Evolutionary conservation across 2,113 vertebrate genomes (phyloP).

Genomic region (Spheniscus mendiculus): DNA sequence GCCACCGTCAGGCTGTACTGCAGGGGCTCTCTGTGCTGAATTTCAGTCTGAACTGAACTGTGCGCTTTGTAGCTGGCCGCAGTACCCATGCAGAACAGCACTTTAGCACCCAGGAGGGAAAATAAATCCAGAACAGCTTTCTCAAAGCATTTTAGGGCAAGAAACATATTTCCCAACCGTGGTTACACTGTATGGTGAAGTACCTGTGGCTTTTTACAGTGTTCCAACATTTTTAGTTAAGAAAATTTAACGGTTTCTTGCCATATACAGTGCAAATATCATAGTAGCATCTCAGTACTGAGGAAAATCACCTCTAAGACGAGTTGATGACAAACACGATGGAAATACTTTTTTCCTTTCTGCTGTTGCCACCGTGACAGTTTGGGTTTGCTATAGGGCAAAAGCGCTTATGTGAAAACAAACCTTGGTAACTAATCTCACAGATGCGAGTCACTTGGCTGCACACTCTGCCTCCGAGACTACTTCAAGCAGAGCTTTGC

Average conservation of each 20-base stretch:
- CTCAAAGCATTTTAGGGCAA: background rate
- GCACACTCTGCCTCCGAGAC: background rate
- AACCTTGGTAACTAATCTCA: background rate
- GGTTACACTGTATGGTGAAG: background rate
- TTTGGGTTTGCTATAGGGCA: background rate
- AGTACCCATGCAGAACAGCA: background rate
- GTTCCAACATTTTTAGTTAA: background rate
- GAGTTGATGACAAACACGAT: background rate
- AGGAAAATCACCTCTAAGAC: background rate
- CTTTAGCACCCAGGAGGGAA: background rate
- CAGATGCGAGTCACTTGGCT: background rate
- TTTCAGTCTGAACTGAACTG: background rate
- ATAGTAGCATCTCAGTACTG: background rate
- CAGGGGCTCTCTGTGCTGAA: background rate
- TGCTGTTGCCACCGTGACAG: background rate
- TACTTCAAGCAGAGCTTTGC: background rate
- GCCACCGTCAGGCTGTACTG: fast-evolving
- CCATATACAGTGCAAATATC: background rate
- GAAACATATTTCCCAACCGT: background rate
- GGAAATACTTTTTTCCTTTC: background rate
- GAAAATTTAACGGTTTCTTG: background rate
- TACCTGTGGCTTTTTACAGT: background rate
- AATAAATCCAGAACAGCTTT: background rate
- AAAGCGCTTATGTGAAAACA: background rate
- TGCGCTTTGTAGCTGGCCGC: background rate